Base-by-base conservation (phyloP, 1,140 invertebrate genomes). In the Ptiloglossa arizonensis region DNA sequence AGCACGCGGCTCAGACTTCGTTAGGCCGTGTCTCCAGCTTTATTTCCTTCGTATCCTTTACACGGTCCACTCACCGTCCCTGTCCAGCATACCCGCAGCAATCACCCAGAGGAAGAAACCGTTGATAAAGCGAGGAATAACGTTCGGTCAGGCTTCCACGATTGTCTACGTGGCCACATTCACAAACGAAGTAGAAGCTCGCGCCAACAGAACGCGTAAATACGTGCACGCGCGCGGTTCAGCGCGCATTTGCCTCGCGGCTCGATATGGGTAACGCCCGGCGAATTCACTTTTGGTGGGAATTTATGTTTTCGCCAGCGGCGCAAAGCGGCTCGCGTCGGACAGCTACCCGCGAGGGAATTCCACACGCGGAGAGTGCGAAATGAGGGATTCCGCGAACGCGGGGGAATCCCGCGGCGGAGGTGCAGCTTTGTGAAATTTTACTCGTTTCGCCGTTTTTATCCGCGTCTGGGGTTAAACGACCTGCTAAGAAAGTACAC, bases 281-380 rank as follows among this genome's bases (percentile, higher is more conserved):
- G 56, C 76, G 72, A 83, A 83, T 87, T 87, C 78, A 78, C 78
- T 87, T 85, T 81, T 59, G 69, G 73, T 68, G 69, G 59, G 72
- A 87, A 87, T 87, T 87, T 86, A 87, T 84, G 85, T 84, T 87
- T 85, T 83, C 78, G 77, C 80, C 80, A 60, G 56, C 78, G 77
- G 76, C 72, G 72, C 59, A 70, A 80, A 85, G 72, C 52, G 71
- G 72, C 64, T 83, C 77, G 67, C 63, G 60, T 52, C 66, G 52
- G 69, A 56, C 56, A 52, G 66, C 44, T 83, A 75, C 56, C 38
- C 82, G 52, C 60, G 66, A n/a, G 60, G 64, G 64, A 79, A 79
- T 83, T 84, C 77, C 82, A 66, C 82, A 46, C 70, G 64, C n/a
- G 64, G 27, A 13, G 52, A 63, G 73, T 44, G 63, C 68, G 50